Percentiles rank a stretch among this genome's conserved stretches.
These are phyloP conservation scores for Andricus grossulariae DNA, from an alignment of 1,140 invertebrate genomes.

Conservation along the genomic window DNA sequence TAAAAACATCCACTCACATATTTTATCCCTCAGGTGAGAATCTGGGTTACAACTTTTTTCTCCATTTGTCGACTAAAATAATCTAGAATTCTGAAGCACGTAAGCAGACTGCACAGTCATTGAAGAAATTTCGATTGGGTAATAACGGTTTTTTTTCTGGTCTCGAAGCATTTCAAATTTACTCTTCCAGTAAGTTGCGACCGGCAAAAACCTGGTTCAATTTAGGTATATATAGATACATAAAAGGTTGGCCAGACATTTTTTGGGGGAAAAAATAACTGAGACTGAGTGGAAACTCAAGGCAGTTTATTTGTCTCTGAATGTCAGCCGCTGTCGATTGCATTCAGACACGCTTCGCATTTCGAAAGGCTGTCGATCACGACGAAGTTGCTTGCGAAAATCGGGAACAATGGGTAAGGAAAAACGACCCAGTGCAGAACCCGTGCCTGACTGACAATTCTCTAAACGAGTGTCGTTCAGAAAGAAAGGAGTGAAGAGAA, in stretches of 20 bases:
- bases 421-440: neutral
- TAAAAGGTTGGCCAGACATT: neutral
- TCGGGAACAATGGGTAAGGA: neutral
- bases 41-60: neutral
- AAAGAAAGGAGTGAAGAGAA: constrained; percentile 2
- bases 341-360: neutral
- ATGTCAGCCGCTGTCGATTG: too few species aligned
- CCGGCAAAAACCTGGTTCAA: neutral
- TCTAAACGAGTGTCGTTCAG: constrained; percentile 1
- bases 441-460: neutral
- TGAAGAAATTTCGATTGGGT: neutral
- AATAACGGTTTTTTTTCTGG: neutral
- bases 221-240: neutral
- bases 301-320: too few species aligned
- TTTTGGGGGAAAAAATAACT: neutral
- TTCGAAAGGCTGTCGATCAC: neutral
- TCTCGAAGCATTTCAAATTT: neutral
- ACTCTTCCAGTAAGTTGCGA: neutral
- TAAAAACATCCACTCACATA: too few species aligned
- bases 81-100: too few species aligned
- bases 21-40: neutral
- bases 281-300: neutral
- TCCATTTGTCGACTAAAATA: too few species aligned
- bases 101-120: neutral
- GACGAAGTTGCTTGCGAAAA: neutral